Evolutionary conservation across 2,113 vertebrate genomes (phyloP), one percentile per base, ranked within the genome.

Genomic region (Theristicus caerulescens): DNA sequence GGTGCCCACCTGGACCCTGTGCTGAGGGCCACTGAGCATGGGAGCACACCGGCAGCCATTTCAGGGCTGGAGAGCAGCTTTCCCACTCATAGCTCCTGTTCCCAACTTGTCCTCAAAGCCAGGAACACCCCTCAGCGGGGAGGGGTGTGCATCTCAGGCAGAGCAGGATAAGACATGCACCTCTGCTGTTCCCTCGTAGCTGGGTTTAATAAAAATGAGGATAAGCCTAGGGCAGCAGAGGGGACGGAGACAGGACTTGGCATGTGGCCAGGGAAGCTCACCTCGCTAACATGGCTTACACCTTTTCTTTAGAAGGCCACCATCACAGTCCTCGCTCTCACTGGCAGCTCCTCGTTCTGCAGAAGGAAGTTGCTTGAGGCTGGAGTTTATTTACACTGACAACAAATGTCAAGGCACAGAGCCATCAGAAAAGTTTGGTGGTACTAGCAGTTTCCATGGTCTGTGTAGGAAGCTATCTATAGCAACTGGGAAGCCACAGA

Each of bases 41-140:
- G 40, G 9, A 69, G 27, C 34, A 5, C 1, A 4, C 16, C 2
- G 0, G 6, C n/a, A 49, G n/a, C 13, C 6, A 2, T 7, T 15
- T 14, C 11, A 10, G 20, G 24, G 29, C 47, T 31, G 18, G 7
- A 26, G 21, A 73, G 36, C 27, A 34, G 3, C 74, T 58, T 52
- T 83, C 49, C 32, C 47, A 24, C 4, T 0, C 0, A n/a, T 0
- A 26, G 47, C 65, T 46, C 51, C n/a, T 1, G 0, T 44, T 90
- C 46, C n/a, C 51, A 72, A 3, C 27, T 13, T 0, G 0, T 4
- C 20, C 49, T 49, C 18, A 18, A 34, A 42, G 59, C 9, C 3
- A 2, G n/a, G 13, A 57, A 27, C 1, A 2, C 7, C 42, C 22
- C 22, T 67, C 32, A 10, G 25, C 2, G 4, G 38, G 7, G 32